phyloP scores from a whole-genome alignment of 2,113 vertebrate species.

The Hemicordylus capensis region DNA sequence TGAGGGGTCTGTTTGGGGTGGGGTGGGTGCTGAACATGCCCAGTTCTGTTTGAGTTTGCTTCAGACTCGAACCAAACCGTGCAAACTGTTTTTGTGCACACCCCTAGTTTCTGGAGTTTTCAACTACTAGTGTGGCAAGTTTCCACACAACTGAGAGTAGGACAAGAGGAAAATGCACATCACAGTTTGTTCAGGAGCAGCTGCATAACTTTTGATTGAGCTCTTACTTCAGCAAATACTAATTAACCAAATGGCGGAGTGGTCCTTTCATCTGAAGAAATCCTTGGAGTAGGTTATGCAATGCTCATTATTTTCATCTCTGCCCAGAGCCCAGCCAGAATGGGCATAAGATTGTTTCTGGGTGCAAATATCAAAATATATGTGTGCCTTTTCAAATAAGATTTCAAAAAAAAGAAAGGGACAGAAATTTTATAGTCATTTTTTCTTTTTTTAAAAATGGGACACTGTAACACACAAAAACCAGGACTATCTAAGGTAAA shows the following conservation, averaged over 20 bases:
- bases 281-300: neutral
- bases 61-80: no score
- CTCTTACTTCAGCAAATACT: neutral
- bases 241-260: neutral
- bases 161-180: neutral
- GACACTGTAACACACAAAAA: neutral
- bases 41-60: no score
- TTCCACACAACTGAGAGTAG: no score
- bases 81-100: no score
- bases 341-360: neutral
- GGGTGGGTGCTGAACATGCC: no score
- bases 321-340: neutral
- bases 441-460: neutral
- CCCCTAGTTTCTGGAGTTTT: no score
- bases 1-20: no score
- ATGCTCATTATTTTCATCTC: neutral
- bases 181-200: neutral
- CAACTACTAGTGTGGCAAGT: no score
- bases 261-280: no score
- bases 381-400: neutral
- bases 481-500: neutral
- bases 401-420: neutral
- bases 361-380: neutral
- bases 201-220: neutral
- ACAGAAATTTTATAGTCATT: constrained; percentile 7